These are phyloP conservation scores for Piscicola geometra DNA, from an alignment of 2,888 invertebrate genomes.

Conservation along the genomic window DNA sequence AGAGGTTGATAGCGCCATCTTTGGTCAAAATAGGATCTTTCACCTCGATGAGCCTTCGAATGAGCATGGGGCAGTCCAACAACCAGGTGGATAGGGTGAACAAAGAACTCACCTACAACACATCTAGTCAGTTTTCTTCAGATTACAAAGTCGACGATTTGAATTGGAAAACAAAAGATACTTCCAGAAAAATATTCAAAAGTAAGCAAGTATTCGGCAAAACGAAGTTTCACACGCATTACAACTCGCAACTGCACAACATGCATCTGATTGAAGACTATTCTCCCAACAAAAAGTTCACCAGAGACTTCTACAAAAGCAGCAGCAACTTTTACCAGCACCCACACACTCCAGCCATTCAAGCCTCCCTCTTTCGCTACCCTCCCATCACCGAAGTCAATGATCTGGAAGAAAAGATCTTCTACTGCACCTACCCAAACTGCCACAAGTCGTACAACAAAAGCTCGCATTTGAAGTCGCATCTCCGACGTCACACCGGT, in stretches of 20 bases:
- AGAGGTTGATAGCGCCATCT: slow-evolving; percentile 22
- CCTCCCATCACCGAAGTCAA: slow-evolving; percentile 32
- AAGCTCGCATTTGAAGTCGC: slow-evolving; percentile 91
- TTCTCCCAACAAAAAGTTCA: not conserved
- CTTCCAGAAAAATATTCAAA: not conserved
- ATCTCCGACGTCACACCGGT: slow-evolving; percentile 82
- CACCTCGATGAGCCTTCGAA: no score
- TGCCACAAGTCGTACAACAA: slow-evolving; percentile 96
- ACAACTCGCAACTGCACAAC: not conserved
- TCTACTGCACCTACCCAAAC: slow-evolving; percentile 60
- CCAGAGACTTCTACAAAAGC: not conserved
- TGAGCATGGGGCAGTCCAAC: not conserved
- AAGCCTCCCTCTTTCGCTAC: not conserved
- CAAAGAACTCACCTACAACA: not conserved
- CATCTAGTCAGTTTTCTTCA: not conserved
- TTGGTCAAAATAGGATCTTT: not conserved
- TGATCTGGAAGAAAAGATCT: slow-evolving; percentile 59
- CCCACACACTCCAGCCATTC: slow-evolving; percentile 10
- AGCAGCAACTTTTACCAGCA: not conserved
- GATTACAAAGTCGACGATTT: not conserved
- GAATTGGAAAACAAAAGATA: no score
- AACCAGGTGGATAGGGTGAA: not conserved
- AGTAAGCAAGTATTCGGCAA: no score
- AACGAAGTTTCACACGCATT: no score
- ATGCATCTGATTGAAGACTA: slow-evolving; percentile 2